Conservation (phyloP, 2,888 invertebrate genomes). For the Priocnemis perturbator region DNA sequence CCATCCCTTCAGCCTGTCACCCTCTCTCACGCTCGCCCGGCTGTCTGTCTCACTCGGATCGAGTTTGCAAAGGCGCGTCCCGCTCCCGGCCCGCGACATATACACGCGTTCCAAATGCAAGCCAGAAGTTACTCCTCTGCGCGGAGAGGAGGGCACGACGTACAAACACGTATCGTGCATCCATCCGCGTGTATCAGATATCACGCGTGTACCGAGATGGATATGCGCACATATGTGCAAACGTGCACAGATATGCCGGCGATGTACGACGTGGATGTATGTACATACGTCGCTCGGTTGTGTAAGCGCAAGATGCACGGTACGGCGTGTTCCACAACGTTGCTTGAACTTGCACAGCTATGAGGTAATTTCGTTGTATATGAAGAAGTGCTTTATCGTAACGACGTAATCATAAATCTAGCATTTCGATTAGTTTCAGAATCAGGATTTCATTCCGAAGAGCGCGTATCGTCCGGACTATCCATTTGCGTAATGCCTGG, state of each 20-base stretch:
- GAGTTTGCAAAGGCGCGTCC: conserved; percentile 46
- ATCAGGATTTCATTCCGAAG: too few species aligned
- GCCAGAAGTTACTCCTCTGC: conserved; percentile 8
- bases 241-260: neutral
- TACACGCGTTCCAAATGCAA: conserved; percentile 37
- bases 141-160: neutral
- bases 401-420: too few species aligned
- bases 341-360: too few species aligned
- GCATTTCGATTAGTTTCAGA: too few species aligned
- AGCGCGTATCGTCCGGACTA: too few species aligned
- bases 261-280: neutral
- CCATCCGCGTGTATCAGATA: conserved; percentile 10
- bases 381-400: too few species aligned
- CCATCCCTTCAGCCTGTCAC: neutral
- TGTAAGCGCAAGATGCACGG: neutral
- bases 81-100: conserved; percentile 19
- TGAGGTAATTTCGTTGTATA: too few species aligned
- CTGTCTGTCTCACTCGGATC: conserved; percentile 31
- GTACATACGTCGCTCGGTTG: neutral
- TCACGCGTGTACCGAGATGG: neutral
- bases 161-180: conserved; percentile 8
- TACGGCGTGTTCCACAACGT: neutral
- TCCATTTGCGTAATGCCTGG: too few species aligned
- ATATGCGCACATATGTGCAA: conserved; percentile 2
- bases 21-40: neutral